Evolutionary conservation across 2,113 vertebrate genomes (phyloP), one percentile per base, ranked within the genome.

Genomic region (Chaenocephalus aceratus): DNA sequence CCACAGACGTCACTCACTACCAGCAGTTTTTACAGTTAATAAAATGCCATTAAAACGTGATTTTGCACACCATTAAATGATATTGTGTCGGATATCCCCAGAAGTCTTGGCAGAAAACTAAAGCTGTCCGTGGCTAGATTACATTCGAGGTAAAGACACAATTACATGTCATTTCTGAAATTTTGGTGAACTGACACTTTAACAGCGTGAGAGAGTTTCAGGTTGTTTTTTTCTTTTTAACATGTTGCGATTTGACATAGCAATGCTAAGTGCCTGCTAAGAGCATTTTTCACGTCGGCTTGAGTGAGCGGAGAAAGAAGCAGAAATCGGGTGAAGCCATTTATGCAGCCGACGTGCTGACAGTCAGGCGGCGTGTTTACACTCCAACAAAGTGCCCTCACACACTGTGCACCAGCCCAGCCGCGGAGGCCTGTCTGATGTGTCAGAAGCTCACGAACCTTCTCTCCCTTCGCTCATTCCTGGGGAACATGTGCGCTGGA

Each of bases 401-500:
- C 88, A 84, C 92, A 84, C 26, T 49, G 64, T 73, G 84, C 89
- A 74, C 70, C 85, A 72, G 82, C n/a, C 72, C 86, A 66, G 89
- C 92, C 87, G 72, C 83, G 67, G 80, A 41, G 77, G 80, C 70
- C 85, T 10, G 90, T 90, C 80, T 86, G 81, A 88, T 85, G 85
- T 86, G 89, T 89, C 80, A 84, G 83, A 54, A 75, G 79, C 80
- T 65, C 58, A 75, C 1, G 45, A 30, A 78, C 84, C 77, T 79
- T 81, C 80, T 74, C 82, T 84, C 78, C 83, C 82, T 83, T 65
- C 62, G 77, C 86, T 89, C 91, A 81, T 90, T 92, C 84, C 84
- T 86, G 88, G 82, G 84, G 80, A 92, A 94, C 89, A 91, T 94
- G 94, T 94, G 91, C 76, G 73, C 89, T 94, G 92, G 95, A 96